Evolutionary conservation across 2,113 vertebrate genomes (phyloP).

Genomic region (Bufo bufo): DNA sequence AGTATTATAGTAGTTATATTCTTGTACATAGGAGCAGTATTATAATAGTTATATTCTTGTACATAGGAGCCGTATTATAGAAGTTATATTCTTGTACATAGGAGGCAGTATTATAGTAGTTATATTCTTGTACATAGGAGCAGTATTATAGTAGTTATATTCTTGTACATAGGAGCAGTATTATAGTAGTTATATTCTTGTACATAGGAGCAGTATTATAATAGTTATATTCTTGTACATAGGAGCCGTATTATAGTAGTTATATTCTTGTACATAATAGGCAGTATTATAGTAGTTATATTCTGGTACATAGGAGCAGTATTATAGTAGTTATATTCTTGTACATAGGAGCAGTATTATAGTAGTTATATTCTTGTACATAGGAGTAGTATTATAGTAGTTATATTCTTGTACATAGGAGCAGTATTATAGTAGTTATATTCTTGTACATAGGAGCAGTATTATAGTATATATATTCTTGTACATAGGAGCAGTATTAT

Average conservation of each 20-base stretch:
- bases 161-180: neutral
- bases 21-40: neutral
- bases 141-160: conserved; percentile 19
- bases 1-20: conserved; percentile 22
- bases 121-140: neutral
- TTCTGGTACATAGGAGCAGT: neutral
- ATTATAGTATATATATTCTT: conserved; percentile 5
- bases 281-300: conserved; percentile 14
- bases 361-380: neutral
- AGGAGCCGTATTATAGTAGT: conserved; percentile 12
- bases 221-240: neutral
- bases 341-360: neutral
- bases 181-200: conserved; percentile 5
- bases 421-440: conserved; percentile 9
- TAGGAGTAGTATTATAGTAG: neutral
- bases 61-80: neutral
- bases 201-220: neutral
- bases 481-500: neutral
- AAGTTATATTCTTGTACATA: too few species aligned
- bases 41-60: conserved; percentile 10
- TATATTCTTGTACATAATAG: neutral
- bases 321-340: conserved; percentile 17
- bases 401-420: conserved; percentile 3
- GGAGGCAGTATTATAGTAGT: conserved; percentile 4
- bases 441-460: neutral